These are phyloP conservation scores for Pachydiplax longipennis DNA, from an alignment of 2,888 invertebrate genomes.

Conservation along the genomic window DNA sequence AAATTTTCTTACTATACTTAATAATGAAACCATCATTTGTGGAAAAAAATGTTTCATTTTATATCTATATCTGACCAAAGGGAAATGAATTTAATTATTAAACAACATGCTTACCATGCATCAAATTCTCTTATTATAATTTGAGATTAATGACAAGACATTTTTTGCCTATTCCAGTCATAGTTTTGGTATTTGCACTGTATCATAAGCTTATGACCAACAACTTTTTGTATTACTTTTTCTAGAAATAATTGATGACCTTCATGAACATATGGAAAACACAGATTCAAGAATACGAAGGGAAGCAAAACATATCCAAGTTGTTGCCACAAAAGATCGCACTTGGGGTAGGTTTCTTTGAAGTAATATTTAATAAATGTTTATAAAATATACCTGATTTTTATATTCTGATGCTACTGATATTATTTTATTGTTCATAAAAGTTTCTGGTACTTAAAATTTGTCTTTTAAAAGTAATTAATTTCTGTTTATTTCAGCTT, in stretches of 20 bases:
- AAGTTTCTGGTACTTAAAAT: neutral
- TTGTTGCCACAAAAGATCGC: slow-evolving; percentile 72
- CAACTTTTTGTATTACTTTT: slow-evolving; percentile 47
- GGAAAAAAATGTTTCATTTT: too few species aligned
- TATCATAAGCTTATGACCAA: too few species aligned
- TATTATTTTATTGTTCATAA: neutral
- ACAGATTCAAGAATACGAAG: slow-evolving; percentile 72
- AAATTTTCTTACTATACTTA: too few species aligned
- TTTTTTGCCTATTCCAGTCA: too few species aligned
- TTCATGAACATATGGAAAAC: slow-evolving; percentile 74
- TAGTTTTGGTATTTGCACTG: too few species aligned
- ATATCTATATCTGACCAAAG: too few species aligned
- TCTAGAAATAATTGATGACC: slow-evolving; percentile 77
- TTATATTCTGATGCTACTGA: slow-evolving; percentile 9
- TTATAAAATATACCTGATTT: slow-evolving; percentile 1
- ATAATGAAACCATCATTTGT: too few species aligned
- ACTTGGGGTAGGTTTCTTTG: slow-evolving; percentile 68
- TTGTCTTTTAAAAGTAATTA: neutral
- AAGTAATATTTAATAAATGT: neutral
- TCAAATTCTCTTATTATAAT: too few species aligned
- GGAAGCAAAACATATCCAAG: slow-evolving; percentile 72
- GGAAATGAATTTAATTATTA: too few species aligned
- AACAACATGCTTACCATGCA: too few species aligned
- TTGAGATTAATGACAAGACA: too few species aligned
- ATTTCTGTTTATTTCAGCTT: slow-evolving; percentile 61